These are phyloP conservation scores for Rhadina sibilatrix DNA, from an alignment of 2,113 vertebrate genomes.

Conservation along the genomic window DNA sequence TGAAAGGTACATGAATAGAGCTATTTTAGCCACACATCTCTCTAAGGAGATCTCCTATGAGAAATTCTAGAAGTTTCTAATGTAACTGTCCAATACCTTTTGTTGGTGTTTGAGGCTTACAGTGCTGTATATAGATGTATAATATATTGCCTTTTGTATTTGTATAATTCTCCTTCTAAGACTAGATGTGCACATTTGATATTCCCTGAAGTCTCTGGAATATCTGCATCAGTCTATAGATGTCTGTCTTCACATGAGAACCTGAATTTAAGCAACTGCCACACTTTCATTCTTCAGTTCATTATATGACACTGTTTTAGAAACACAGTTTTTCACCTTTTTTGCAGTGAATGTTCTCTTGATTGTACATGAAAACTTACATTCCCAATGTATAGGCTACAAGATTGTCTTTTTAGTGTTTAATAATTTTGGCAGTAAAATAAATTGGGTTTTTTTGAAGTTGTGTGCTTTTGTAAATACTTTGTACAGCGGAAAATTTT, in stretches of 20 bases:
- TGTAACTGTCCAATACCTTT: neutral
- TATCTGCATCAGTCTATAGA: neutral
- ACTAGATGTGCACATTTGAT: neutral
- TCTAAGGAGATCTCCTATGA: neutral
- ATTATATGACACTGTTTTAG: neutral
- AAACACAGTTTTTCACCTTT: constrained; percentile 19
- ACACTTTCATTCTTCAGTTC: neutral
- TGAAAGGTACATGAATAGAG: neutral
- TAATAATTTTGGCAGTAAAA: constrained; percentile 55
- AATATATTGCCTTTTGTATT: constrained; percentile 43
- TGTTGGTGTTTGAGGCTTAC: constrained; percentile 31
- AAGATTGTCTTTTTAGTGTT: constrained; percentile 45
- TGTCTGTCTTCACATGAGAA: neutral
- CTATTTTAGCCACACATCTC: neutral
- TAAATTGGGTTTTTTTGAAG: constrained; percentile 60
- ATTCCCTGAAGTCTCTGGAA: neutral
- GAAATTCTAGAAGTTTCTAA: constrained; percentile 33
- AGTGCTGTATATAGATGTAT: constrained; percentile 21
- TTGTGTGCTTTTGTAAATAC: constrained; percentile 44
- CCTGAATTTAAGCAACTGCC: neutral
- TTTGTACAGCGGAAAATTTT: neutral
- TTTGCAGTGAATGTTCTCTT: constrained; percentile 55
- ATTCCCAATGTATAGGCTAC: constrained; percentile 62
- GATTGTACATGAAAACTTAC: constrained; percentile 51
- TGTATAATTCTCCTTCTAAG: constrained; percentile 12